phyloP scores from a whole-genome alignment of 2,113 vertebrate genomes.

The Tragulus kanchil region DNA sequence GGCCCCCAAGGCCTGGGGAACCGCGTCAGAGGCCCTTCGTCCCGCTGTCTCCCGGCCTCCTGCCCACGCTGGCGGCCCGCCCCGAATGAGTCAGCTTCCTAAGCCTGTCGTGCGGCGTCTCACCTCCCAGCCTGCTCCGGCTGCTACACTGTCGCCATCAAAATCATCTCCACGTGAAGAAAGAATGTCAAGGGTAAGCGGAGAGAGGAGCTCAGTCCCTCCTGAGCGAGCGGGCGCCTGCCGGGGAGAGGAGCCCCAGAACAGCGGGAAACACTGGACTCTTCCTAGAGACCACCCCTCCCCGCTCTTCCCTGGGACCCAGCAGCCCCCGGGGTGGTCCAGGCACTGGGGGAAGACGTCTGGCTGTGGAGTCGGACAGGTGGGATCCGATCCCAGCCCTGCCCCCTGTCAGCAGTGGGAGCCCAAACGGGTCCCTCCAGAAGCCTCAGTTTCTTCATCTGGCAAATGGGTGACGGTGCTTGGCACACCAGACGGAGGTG shows the following conservation, averaged over 20 bases:
- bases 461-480: neutral
- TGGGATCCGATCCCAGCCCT: neutral
- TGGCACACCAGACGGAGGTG: neutral
- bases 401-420: neutral
- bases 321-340: neutral
- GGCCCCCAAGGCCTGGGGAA: neutral
- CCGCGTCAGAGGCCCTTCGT: no score
- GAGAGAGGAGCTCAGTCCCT: neutral
- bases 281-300: no score
- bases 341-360: neutral
- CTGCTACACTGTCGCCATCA: fast-evolving
- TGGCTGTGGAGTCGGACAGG: neutral
- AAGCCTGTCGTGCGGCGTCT: fast-evolving
- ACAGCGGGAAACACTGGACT: fast-evolving
- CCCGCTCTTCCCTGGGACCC: no score
- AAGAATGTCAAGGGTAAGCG: neutral
- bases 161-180: neutral
- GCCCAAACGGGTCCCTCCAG: fast-evolving
- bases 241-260: fast-evolving
- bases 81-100: fast-evolving
- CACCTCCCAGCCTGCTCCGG: neutral
- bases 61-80: fast-evolving
- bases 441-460: neutral
- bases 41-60: no score
- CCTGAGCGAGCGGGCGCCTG: neutral